Base-by-base conservation (phyloP, 2,113 vertebrate species). In the Sapajus apella region DNA sequence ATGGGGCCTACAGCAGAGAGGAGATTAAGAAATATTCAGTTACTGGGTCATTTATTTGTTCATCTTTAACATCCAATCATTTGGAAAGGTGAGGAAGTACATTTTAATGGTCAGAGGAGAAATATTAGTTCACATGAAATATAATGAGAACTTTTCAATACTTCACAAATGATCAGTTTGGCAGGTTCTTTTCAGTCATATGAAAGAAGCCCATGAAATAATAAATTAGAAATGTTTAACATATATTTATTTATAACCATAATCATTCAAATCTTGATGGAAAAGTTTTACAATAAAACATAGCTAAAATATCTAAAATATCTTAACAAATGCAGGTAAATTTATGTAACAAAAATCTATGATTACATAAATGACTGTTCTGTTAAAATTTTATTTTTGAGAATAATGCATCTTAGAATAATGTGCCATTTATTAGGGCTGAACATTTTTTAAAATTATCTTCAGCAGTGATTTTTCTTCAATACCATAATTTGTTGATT, bases 1-100 rank as follows among this genome's bases (percentile, higher is more conserved):
- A 99, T 98, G 52, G 99, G 99, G 97, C 99, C 99, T 99, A 97
- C 82, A 89, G 80, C 7, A 82, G 95, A 97, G 66, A 77, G 96
- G 91, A 97, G 5, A 94, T 50, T 21, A 40, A 64, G n/a, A 43
- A 52, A 58, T 27, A 87, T 40, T 87, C 58, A 90, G 75, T 87
- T 92, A 58, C 10, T 70, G 16, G 20, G 4, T 70, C 50, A 43
- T 70, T 95, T 43, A 47, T 20, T 79, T 66, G 25, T 75, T 93
- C 73, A 52, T 75, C n/a, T 32, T 14, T 79, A 91, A 88, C 12
- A 86, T 23, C 2, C 64, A 10, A 72, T 95, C 23, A 85, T 93
- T 94, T 50, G 79, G 37, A 76, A 94, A 68, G 7, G 79, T 40
- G 20, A 86, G 50, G 90, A 68, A 55, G 35, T 8, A 40, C 8